Conservation (phyloP, 2,113 vertebrate species). For the Vulpes vulpes region DNA sequence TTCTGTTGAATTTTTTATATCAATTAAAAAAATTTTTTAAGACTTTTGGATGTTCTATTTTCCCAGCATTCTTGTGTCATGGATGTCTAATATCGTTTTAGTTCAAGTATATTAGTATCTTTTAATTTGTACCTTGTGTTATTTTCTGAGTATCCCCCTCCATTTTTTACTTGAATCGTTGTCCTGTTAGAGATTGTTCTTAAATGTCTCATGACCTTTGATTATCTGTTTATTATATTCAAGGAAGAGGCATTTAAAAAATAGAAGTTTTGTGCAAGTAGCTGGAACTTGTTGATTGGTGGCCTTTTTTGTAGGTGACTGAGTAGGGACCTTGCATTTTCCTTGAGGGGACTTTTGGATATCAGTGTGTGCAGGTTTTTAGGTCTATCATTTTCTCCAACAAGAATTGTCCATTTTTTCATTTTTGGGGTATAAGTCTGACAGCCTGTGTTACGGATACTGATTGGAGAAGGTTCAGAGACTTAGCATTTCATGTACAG, state of each 20-base stretch:
- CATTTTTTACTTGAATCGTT: neutral
- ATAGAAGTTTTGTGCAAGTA: neutral
- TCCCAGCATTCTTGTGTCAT: neutral
- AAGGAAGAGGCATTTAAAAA: neutral
- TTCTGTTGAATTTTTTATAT: conserved; percentile 34
- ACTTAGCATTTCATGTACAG: neutral
- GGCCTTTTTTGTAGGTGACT: neutral
- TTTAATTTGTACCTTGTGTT: conserved; percentile 7
- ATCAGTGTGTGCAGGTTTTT: neutral
- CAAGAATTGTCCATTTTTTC: neutral
- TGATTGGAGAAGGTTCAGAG: neutral
- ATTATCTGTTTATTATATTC: neutral
- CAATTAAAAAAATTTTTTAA: neutral
- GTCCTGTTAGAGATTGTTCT: neutral
- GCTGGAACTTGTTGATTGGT: neutral
- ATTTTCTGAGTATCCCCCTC: neutral
- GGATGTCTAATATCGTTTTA: neutral
- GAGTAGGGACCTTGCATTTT: neutral
- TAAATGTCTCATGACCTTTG: neutral
- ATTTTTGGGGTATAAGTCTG: neutral
- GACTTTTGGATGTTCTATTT: conserved; percentile 29
- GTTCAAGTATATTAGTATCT: conserved; percentile 12
- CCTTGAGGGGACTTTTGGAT: neutral
- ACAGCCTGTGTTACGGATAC: neutral
- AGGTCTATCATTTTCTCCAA: neutral